These are phyloP conservation scores for Encarsia formosa DNA, from an alignment of 2,888 invertebrate genomes.

Conservation along the genomic window DNA sequence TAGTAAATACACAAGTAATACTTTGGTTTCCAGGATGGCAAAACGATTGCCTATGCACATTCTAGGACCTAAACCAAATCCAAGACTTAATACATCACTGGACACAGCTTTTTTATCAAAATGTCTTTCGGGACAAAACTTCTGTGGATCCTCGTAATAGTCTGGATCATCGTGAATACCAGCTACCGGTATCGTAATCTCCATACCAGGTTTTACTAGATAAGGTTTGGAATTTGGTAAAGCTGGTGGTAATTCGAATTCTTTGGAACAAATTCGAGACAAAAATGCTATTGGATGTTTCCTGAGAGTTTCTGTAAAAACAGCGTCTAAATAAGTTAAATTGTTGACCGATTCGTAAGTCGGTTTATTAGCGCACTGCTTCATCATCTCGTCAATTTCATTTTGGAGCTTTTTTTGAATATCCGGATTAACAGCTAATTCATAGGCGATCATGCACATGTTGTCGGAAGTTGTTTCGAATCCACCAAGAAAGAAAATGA, in stretches of 20 bases:
- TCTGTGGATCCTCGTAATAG: conserved; percentile 52
- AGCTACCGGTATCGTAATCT: conserved; percentile 44
- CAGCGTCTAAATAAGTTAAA: conserved; percentile 41
- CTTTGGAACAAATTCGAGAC: conserved; percentile 55
- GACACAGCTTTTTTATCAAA: conserved; percentile 39
- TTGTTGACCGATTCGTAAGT: conserved; percentile 36
- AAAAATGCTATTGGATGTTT: conserved; percentile 47
- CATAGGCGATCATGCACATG: conserved; percentile 37
- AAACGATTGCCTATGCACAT: conserved; percentile 47
- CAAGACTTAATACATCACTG: conserved; percentile 24
- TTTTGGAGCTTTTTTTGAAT: conserved; percentile 36
- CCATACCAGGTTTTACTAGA: conserved; percentile 36
- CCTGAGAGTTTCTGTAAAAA: conserved; percentile 37
- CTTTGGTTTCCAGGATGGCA: conserved; percentile 42
- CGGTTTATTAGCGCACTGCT: conserved; percentile 23
- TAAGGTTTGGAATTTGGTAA: conserved; percentile 31
- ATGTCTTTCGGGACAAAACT: conserved; percentile 53
- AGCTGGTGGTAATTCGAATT: conserved; percentile 50
- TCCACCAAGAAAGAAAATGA: conserved; percentile 43
- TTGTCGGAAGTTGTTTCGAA: conserved; percentile 39
- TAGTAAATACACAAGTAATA: conserved; percentile 34
- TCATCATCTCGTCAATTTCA: conserved; percentile 38
- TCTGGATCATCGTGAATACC: conserved; percentile 51
- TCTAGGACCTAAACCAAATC: conserved; percentile 40
- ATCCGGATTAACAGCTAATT: conserved; percentile 34